Evolutionary conservation across 2,888 invertebrate genomes (phyloP).

Genomic region (Melinopterus prodromus): DNA sequence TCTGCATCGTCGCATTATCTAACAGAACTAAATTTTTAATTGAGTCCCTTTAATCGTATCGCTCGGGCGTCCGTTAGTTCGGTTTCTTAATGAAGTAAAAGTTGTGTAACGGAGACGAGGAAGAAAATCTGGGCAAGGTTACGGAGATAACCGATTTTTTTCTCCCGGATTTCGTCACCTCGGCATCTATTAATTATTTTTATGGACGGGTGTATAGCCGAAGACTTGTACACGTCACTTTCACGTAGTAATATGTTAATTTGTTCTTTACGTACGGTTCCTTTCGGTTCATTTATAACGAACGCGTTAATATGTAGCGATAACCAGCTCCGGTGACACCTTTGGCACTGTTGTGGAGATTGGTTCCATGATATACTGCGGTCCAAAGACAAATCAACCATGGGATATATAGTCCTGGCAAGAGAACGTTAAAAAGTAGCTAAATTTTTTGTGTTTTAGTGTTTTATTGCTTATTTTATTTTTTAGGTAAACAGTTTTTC

Average conservation of each 20-base stretch:
- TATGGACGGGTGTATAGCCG: conserved; percentile 7
- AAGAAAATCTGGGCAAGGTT: neutral
- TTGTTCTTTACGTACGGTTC: conserved; percentile 36
- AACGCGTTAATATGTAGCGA: conserved; percentile 47
- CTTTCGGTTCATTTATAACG: conserved; percentile 49
- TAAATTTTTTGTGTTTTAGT: no score
- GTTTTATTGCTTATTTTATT: no score
- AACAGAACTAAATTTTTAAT: neutral
- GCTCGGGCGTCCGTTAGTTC: neutral
- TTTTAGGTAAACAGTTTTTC: no score
- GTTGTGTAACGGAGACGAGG: neutral
- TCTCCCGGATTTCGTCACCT: conserved; percentile 21
- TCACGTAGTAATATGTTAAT: conserved; percentile 46
- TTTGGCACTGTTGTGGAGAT: conserved; percentile 30
- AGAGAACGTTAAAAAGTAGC: no score
- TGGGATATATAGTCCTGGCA: neutral
- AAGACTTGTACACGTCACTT: conserved; percentile 17
- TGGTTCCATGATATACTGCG: neutral
- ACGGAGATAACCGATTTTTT: neutral
- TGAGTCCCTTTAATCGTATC: conserved; percentile 4
- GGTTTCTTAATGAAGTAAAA: neutral
- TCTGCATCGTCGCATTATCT: neutral
- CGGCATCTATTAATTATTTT: conserved; percentile 26
- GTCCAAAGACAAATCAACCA: neutral
- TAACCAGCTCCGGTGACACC: conserved; percentile 44